Evolutionary conservation across 2,113 vertebrate species (phyloP), one percentile per base, ranked within the genome.

Genomic region (Peromyscus maniculatus): DNA sequence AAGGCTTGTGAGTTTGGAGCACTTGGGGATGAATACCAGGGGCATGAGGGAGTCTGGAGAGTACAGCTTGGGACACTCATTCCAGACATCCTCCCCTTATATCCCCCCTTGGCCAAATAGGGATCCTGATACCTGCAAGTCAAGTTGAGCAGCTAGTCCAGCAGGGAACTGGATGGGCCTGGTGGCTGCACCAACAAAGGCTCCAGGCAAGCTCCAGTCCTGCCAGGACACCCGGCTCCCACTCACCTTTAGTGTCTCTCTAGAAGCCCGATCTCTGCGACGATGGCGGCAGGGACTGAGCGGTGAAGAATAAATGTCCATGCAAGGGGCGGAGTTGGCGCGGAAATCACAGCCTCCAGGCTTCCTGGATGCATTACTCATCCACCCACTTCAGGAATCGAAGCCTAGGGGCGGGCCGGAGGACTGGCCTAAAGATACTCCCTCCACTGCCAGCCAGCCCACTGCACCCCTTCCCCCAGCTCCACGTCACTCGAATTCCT

Each of bases 311-410:
- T 97, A 98, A 97, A 97, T 97, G 97, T 96, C 97, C 97, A 97
- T 82, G 71, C 83, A 52, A 97, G 94, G 97, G 97, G 97, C 88
- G 96, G 97, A 95, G 97, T 97, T 92, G 97, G 91, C 79, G 90
- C 91, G 97, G 97, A 98, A 98, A 97, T 97, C 97, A 96, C 97
- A 97, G 96, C 97, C 95, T 98, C 92, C 95, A 96, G 95, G 96
- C 97, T 98, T 97, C 97, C 97, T 92, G 97, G 97, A 97, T 89
- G 95, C 94, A 97, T 98, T 98, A 97, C 97, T 97, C 97, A 98
- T 97, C 97, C 97, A 52, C 97, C 96, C 96, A 97, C 96, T 96
- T 46, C 89, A 89, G 26, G 55, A 46, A 66, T 52, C 13, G 91
- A 95, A 92, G 96, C 95, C 97, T 95, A 97, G 97, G 92, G 97